Conservation (phyloP, 2,888 invertebrate species). For the Caenorhabditis sp. region DNA sequence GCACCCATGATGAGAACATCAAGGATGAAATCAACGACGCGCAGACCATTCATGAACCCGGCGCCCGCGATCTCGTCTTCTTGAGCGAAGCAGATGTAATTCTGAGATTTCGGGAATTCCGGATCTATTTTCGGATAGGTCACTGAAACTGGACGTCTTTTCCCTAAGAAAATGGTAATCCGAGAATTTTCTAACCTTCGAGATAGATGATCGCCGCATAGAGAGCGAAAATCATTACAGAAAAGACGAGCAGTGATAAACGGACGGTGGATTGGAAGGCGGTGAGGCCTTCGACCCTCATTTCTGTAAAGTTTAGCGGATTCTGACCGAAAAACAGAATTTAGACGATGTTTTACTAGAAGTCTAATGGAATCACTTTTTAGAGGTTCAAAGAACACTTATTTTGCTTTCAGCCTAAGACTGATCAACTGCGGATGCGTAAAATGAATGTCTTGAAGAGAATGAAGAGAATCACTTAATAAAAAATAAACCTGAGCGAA, state of each 20-base stretch:
- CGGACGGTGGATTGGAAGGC: constrained; percentile 1
- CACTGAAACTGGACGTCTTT: not conserved
- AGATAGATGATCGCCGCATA: not conserved
- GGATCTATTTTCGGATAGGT: constrained; percentile 7
- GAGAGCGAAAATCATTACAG: not conserved
- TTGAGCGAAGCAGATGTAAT: constrained; percentile 15
- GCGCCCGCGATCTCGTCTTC: not conserved
- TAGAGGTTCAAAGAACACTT: no score
- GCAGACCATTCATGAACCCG: constrained; percentile 2
- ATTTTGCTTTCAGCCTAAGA: no score
- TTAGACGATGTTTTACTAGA: no score
- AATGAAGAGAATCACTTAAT: no score
- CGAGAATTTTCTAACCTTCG: not conserved
- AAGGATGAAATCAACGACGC: not conserved
- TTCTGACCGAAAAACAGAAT: no score
- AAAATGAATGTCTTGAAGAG: no score
- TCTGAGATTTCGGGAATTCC: not conserved
- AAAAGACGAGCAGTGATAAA: not conserved
- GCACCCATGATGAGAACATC: not conserved
- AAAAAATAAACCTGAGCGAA: no score
- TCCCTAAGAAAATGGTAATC: not conserved
- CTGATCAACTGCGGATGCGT: no score
- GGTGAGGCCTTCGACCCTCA: no score
- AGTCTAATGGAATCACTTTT: no score
- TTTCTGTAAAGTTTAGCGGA: no score